Base-by-base conservation (phyloP, 2,113 vertebrate species). In the Rhea americana region DNA sequence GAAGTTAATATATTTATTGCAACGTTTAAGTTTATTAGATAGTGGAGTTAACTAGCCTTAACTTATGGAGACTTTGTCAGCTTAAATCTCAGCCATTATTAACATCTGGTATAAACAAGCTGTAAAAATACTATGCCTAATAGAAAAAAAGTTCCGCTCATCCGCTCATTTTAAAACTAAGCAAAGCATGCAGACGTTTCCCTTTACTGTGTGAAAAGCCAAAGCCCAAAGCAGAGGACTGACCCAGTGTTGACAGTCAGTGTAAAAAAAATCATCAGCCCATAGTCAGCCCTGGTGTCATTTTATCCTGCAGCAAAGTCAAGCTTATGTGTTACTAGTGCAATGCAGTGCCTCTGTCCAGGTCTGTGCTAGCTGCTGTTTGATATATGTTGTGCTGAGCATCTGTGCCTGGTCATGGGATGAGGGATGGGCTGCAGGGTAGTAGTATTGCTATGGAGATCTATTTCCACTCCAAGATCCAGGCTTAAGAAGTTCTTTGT, bases 21-120 rank as follows among this genome's bases (percentile, higher is more conserved):
- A 85, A 93, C 0, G 82, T 37, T 94, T 70, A 90, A 82, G 47
- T 85, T 91, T 93, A 93, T 95, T 94, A 95, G 82, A 68, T 25
- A 83, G 41, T 56, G 35, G 82, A 85, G 82, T 91, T 94, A 91
- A 87, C 89, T 67, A 65, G 17, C 10, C 73, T 77, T 94, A 94
- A 91, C 45, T 85, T 82, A 85, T 91, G 45, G 51, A 93, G 87
- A 87, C 79, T 61, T 21, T 85, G 68, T 93, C 91, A 83, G 37
- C 39, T 91, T 94, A 85, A 78, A 90, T 93, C 43, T 94, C 65
- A 51, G 72, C 82, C 28, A 68, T 85, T 0, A 1, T 74, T 93
- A 94, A 72, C 65, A 86, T 92, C 59, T 83, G 74, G 26, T 74
- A 63, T 71, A 94, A 92, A 93, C 82, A 95, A 89, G 19, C 72